These are phyloP conservation scores for Mus minutoides DNA, from an alignment of 2,797 vertebrate species.

Conservation along the genomic window DNA sequence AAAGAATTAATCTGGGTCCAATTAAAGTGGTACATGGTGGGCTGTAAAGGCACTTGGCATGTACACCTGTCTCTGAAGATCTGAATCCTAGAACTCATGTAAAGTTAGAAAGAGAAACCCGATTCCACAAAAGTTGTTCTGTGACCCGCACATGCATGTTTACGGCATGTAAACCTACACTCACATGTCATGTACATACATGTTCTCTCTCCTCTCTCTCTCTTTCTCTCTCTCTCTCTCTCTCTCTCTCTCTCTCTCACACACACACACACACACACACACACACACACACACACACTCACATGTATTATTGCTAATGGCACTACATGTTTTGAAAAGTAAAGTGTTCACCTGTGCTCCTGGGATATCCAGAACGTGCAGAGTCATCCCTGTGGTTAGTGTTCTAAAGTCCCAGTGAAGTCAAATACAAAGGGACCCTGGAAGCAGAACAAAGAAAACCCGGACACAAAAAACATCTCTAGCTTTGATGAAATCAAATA, in stretches of 20 bases:
- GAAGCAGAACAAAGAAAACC: background rate
- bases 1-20: background rate
- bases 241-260: too few relatives aligned
- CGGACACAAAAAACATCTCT: background rate
- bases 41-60: background rate
- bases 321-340: background rate
- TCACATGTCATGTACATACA: background rate
- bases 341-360: background rate
- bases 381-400: background rate
- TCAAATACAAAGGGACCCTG: background rate
- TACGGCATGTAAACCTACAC: background rate
- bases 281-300: background rate
- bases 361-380: background rate
- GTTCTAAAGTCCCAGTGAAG: background rate
- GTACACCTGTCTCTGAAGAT: background rate
- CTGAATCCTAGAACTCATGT: background rate
- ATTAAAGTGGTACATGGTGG: background rate
- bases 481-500: background rate
- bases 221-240: background rate
- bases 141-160: background rate
- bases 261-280: background rate
- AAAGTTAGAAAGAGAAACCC: background rate
- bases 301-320: background rate
- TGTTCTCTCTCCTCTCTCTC: background rate
- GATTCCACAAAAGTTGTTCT: background rate